phyloP scores from a whole-genome alignment of 2,113 vertebrate genomes.

The Pygathrix nemaeus region DNA sequence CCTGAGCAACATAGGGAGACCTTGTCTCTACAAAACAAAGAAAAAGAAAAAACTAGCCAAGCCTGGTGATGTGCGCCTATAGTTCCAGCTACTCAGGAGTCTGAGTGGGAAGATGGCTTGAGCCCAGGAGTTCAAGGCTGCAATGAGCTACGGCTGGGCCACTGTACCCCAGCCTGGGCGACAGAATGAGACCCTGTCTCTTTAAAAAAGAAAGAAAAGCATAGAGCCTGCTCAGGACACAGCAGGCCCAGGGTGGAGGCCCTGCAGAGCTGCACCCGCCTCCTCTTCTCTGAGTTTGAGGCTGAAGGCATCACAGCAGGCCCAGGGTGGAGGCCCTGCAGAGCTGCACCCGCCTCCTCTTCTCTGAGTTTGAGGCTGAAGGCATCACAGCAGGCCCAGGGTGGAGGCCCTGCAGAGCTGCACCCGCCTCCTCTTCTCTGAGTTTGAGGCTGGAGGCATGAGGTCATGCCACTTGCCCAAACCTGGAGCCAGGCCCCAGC shows the following conservation, averaged over 20 bases:
- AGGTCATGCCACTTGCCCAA: rapidly evolving
- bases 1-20: neutral
- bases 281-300: too few relatives aligned
- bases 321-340: too few relatives aligned
- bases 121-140: neutral
- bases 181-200: neutral
- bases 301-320: too few relatives aligned
- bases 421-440: rapidly evolving
- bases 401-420: rapidly evolving
- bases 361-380: too few relatives aligned
- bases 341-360: too few relatives aligned
- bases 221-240: rapidly evolving
- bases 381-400: rapidly evolving
- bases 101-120: neutral
- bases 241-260: too few relatives aligned
- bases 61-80: neutral
- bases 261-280: too few relatives aligned
- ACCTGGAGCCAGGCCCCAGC: neutral
- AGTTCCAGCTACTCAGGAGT: neutral
- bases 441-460: rapidly evolving
- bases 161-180: neutral
- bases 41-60: neutral
- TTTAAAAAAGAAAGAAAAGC: neutral
- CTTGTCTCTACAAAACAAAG: neutral
- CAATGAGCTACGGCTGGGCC: neutral